Evolutionary conservation across 23 tunicate genomes (phyloP), one percentile per base, ranked within the genome.

Genomic region (Halocynthia aurantium): DNA sequence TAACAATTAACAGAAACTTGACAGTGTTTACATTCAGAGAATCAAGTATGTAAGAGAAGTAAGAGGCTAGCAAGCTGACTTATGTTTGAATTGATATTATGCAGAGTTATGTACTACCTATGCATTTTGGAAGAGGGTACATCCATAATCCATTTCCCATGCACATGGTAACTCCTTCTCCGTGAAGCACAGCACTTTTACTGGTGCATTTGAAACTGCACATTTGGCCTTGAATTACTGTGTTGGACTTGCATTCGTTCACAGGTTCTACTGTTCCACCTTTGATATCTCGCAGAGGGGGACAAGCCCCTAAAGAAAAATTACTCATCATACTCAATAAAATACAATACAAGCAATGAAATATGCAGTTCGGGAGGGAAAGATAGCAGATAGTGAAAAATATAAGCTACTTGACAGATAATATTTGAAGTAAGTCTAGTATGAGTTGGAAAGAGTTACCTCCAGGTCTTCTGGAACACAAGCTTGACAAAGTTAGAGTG

Each of bases 401-500:
- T 31, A 31, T 31, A 31, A 31, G 44, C 44, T 31, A 4, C 44
- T 31, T 31, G 64, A 13, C 64, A 58, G 64, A 58, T 58, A 58
- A 31, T 31, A 31, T 31, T 31, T 31, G 44, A 31, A 31, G 44
- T 31, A 4, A 31, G 44, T 31, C 44, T 31, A 31, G 44, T 31
- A n/a, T n/a, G n/a, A n/a, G n/a, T n/a, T n/a, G 13, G 15, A 9
- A 15, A 12, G 51, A 67, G 74, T 50, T 54, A 88, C 95, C 81
- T 66, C 87, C 87, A 18, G 95, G 87, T 66, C 95, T 84, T 56
- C 95, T 73, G 11, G 95, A 88, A 70, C 95, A 88, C 7, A 88
- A 18, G 67, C 95, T 88, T 7, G 95, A 88, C 51, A 73, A 71
- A 17, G 87, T 77, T 7, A 78, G 54, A 21, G 95, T 88, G 5